Evolutionary conservation across 2,113 vertebrate genomes (phyloP), one percentile per base, ranked within the genome.

Genomic region (Gasterosteus nipponicus): DNA sequence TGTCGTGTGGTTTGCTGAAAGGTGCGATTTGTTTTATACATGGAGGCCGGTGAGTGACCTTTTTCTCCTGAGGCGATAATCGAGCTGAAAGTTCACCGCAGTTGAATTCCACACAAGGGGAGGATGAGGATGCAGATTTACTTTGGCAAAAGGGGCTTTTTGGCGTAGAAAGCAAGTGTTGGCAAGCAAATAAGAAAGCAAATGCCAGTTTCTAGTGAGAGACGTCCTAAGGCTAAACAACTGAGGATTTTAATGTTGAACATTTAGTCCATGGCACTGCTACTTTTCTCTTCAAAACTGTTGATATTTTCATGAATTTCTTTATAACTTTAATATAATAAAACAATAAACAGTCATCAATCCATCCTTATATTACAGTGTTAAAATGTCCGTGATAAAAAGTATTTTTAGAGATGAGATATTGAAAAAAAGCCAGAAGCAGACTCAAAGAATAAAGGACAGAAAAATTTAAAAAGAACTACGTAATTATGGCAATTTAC

Each of bases 311-410:
- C 44, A 16, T 0, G 1, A 15, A 44, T 46, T 16, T 46, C 1
- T 26, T 26, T 54, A 22, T 22, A 4, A 53, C 10, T 53, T 53
- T 0, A 22, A 22, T 53, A 11, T 54, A 19, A 10, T 54, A 26
- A 54, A 54, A 11, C 16, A 54, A 12, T 22, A 54, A 11, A 54
- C 10, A 29, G 1, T 49, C 38, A 61, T 39, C 22, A 41, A 54
- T 7, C 41, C 31, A 10, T 58, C 22, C 41, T 67, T 71, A 31
- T 56, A 68, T 26, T 26, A 41, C 38, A 42, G 7, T 19, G 47
- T 68, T 72, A 54, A 67, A 77, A n/a, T 38, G 39, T 54, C 54
- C 68, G 46, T 61, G 61, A 61, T 56, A 8, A 61, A 81, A 61
- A 73, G 56, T 42, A 59, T 69, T 41, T 33, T 31, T 38, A 70